Conservation (phyloP, 1,140 invertebrate species). For the Papilio polytes region DNA sequence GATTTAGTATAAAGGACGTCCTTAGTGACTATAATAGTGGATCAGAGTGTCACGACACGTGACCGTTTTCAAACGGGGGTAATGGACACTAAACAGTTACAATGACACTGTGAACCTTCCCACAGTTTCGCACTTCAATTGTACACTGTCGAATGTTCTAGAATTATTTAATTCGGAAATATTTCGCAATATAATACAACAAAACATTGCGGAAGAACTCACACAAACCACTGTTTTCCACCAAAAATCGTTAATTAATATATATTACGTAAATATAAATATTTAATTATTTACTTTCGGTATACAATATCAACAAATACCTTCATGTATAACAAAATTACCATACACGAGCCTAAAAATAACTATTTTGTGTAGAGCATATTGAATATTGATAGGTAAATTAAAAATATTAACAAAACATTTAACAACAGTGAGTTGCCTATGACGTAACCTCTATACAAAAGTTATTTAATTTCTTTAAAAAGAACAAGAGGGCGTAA, state of each 20-base stretch:
- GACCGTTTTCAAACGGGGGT: slow-evolving; percentile 6
- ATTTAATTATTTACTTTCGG: not conserved
- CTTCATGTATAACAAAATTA: not conserved
- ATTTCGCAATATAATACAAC: not conserved
- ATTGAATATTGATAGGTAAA: too few species aligned
- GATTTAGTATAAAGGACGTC: not conserved
- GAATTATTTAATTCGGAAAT: not conserved
- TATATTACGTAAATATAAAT: too few species aligned
- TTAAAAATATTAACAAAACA: too few species aligned
- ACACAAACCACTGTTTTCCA: not conserved
- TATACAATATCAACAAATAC: not conserved
- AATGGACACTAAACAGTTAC: slow-evolving; percentile 19
- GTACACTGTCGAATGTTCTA: not conserved
- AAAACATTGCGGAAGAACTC: not conserved
- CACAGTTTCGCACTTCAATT: slow-evolving; percentile 9
- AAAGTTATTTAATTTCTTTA: too few species aligned
- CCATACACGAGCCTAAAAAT: too few species aligned
- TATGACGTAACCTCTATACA: too few species aligned
- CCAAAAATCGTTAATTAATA: not conserved
- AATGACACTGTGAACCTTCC: slow-evolving; percentile 8
- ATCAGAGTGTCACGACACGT: not conserved
- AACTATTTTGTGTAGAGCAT: too few species aligned
- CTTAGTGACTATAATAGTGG: not conserved
- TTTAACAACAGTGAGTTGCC: too few species aligned
- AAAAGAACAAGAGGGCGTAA: too few species aligned